Evolutionary conservation across 2,888 invertebrate genomes (phyloP), one percentile per base, ranked within the genome.

Genomic region (Trachelus iudaicus): DNA sequence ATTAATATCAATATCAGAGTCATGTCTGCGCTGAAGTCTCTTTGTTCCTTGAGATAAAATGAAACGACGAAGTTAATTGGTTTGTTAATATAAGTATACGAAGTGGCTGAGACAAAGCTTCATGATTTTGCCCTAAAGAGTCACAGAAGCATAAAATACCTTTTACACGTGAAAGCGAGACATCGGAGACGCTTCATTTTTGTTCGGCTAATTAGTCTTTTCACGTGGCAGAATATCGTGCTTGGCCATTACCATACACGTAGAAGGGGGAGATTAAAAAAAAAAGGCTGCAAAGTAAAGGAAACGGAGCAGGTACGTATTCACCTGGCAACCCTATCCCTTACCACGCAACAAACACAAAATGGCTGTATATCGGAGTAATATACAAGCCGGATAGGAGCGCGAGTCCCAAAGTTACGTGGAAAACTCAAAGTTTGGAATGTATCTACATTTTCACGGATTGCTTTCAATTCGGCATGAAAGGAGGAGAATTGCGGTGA

Each of bases 401-500:
- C 23, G 2, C 56, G 56, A 56, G 56, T 56, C 56, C 23, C 23
- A 56, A 56, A 56, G 56, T 56, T 56, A 56, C 9, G 56, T 9
- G 56, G 56, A 56, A 56, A 56, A 56, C 56, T 56, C 56, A 56
- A 56, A 56, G 56, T 56, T 56, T 56, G 56, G 23, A 56, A 56
- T 56, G 56, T 56, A 56, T 23, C 76, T 81, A 84, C 82, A 80
- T 84, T 84, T 84, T 84, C 81, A 80, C 81, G 79, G 79, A 81
- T 85, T 80, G 77, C 81, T 84, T 83, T 85, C 85, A 85, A 84
- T 82, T 76, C 77, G 79, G 80, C 83, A 84, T 85, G 84, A 84
- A 84, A 81, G 75, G 78, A 78, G 79, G 79, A 79, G 80, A 81
- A 56, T 56, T 56, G 56, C 15, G 56, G 56, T 56, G 23, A 56